Evolutionary conservation across 2,888 invertebrate genomes (phyloP).

Genomic region (Lysandra bellargus): DNA sequence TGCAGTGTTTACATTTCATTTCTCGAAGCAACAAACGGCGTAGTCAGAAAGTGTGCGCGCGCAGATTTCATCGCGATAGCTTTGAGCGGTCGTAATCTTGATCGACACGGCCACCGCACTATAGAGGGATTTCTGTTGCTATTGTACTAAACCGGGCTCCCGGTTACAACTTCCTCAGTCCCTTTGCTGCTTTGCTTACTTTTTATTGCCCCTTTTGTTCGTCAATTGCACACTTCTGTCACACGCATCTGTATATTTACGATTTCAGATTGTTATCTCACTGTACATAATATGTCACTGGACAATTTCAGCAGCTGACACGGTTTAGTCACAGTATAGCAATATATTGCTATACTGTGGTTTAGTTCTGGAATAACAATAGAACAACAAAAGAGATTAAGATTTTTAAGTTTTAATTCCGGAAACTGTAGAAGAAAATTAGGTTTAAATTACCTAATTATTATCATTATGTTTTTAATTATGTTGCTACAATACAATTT

Average conservation of each 20-base stretch:
- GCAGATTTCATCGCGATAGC: constrained; percentile 72
- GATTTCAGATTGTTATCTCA: not conserved
- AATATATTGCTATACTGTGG: too few relatives aligned
- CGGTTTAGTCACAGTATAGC: not conserved
- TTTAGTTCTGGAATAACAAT: too few relatives aligned
- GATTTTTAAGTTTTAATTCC: too few relatives aligned
- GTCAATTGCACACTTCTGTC: not conserved
- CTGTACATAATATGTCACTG: not conserved
- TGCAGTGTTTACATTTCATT: constrained; percentile 77
- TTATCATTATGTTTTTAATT: too few relatives aligned
- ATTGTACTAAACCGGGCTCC: constrained; percentile 34
- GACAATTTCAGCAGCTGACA: not conserved
- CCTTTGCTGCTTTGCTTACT: constrained; percentile 26
- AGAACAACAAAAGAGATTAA: too few relatives aligned
- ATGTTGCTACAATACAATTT: too few relatives aligned
- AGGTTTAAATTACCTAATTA: too few relatives aligned
- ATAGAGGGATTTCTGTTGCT: constrained; percentile 37
- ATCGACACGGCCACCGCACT: constrained; percentile 46
- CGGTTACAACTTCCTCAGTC: constrained; percentile 26
- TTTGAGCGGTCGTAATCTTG: constrained; percentile 66
- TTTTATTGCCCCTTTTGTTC: constrained; percentile 17
- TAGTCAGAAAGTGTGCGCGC: constrained; percentile 62
- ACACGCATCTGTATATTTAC: not conserved
- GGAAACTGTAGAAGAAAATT: too few relatives aligned
- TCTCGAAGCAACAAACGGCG: constrained; percentile 71